phyloP scores from a whole-genome alignment of 2,113 vertebrate genomes.

The Pomatostomus ruficeps region DNA sequence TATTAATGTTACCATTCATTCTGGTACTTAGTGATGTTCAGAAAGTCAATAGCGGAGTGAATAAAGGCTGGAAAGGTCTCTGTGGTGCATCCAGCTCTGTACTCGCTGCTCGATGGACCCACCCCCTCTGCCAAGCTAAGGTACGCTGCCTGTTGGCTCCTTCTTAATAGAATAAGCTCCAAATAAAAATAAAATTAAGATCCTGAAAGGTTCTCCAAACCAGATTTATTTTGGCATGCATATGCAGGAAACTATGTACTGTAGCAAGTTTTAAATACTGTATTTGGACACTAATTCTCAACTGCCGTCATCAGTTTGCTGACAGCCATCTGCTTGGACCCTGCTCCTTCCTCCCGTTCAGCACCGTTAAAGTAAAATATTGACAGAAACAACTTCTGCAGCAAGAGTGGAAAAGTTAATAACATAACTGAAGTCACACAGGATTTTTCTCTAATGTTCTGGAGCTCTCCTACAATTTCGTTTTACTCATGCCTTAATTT shows the following conservation, averaged over 20 bases:
- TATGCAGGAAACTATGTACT: constrained; percentile 71
- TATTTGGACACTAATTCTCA: constrained; percentile 77
- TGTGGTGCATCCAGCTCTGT: not conserved
- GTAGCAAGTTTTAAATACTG: constrained; percentile 75
- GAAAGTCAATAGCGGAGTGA: not conserved
- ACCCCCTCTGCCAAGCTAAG: not conserved
- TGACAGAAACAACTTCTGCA: constrained; percentile 69
- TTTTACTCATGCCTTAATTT: constrained; percentile 43
- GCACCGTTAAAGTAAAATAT: constrained; percentile 67
- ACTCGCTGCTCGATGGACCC: not conserved
- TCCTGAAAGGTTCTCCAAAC: constrained; percentile 70
- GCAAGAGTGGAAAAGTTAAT: constrained; percentile 64
- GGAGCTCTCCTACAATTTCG: constrained; percentile 13
- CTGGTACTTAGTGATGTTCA: not conserved
- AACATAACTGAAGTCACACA: constrained; percentile 41
- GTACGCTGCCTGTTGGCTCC: not conserved
- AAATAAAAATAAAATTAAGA: constrained; percentile 61
- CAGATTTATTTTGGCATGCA: constrained; percentile 76
- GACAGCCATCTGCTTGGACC: constrained; percentile 79
- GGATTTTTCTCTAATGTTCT: constrained; percentile 41
- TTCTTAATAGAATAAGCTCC: constrained; percentile 57
- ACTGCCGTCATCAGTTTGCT: constrained; percentile 74
- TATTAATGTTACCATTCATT: not conserved
- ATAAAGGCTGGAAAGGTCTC: not conserved
- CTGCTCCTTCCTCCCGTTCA: constrained; percentile 68